phyloP scores from a whole-genome alignment of 2,797 vertebrate genomes.

The Diglossa cyanea region DNA sequence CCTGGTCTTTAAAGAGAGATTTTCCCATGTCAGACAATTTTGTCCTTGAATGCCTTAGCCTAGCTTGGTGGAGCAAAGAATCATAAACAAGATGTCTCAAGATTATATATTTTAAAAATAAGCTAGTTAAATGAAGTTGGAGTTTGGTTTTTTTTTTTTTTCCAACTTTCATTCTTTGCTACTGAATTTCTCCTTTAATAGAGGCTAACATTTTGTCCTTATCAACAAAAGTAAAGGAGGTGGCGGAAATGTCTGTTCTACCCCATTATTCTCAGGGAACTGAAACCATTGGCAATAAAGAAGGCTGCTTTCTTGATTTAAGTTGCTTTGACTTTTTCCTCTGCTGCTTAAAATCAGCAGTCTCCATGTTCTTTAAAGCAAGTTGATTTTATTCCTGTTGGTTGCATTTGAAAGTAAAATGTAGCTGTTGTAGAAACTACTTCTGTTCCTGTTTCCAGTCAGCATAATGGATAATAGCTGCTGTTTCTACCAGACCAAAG shows the following conservation, averaged over 20 bases:
- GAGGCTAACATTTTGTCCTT: background rate
- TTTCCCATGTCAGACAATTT: background rate
- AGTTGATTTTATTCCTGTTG: background rate
- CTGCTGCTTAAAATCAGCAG: background rate
- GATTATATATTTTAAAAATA: background rate
- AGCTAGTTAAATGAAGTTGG: background rate
- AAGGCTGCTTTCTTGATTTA: background rate
- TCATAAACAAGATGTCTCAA: background rate
- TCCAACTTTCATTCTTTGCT: background rate
- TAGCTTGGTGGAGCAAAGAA: background rate
- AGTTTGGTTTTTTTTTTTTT: background rate
- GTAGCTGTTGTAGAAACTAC: background rate
- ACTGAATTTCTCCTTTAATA: background rate
- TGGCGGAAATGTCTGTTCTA: background rate
- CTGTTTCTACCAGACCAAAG: background rate
- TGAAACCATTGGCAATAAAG: background rate
- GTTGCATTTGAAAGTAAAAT: background rate
- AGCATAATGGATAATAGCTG: conserved; percentile 7
- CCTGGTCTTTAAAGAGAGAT: background rate
- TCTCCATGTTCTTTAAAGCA: background rate
- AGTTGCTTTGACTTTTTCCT: background rate
- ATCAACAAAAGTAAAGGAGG: background rate
- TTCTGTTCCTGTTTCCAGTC: background rate
- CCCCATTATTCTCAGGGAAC: background rate
- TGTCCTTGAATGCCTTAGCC: background rate